Evolutionary conservation across 2,888 invertebrate genomes (phyloP), one percentile per base, ranked within the genome.

Genomic region (Hypomecis atomaria): DNA sequence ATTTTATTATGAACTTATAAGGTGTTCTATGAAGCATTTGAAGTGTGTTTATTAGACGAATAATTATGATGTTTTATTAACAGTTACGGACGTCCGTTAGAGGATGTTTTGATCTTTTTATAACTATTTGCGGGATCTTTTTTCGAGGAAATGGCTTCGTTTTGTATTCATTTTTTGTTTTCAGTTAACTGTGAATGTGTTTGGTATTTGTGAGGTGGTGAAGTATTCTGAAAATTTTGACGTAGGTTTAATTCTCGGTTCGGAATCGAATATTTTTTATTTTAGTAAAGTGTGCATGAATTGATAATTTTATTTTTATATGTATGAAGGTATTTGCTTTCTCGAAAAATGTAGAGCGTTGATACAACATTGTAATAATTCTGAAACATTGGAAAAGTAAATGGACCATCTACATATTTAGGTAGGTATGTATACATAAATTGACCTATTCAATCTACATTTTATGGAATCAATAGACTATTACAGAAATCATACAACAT

Each of bases 31-130:
- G 10, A 6, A 40, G 23, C 0, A n/a, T 37, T 37, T 37, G 11
- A 40, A 42, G 52, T 42, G 40, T 52, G 36, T 49, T 49, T 36
- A 9, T 6, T n/a, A n/a, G 6, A 38, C n/a, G 13, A 4, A 23
- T 2, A n/a, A n/a, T n/a, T n/a, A 10, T 10, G 10, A 23, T 33
- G 3, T 52, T n/a, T n/a, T n/a, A n/a, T n/a, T 23, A 52, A 0
- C 33, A 40, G 40, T 52, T 10, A 52, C 6, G 6, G 6, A 36
- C n/a, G 40, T 42, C 6, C 13, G 40, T 23, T 52, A 23, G 33
- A 33, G 33, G 37, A 37, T 52, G 23, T 42, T 52, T 52, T 52
- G 52, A 52, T 42, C 52, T 42, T 11, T 52, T 23, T 11, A n/a
- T 49, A 49, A 10, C 33, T 49, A 37, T 49, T 37, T 49, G 49